A percentile compares a stretch with the other conserved stretches of the same genome.
These are phyloP conservation scores for Papilio helenus DNA, from an alignment of 1,140 invertebrate species.

Conservation along the genomic window DNA sequence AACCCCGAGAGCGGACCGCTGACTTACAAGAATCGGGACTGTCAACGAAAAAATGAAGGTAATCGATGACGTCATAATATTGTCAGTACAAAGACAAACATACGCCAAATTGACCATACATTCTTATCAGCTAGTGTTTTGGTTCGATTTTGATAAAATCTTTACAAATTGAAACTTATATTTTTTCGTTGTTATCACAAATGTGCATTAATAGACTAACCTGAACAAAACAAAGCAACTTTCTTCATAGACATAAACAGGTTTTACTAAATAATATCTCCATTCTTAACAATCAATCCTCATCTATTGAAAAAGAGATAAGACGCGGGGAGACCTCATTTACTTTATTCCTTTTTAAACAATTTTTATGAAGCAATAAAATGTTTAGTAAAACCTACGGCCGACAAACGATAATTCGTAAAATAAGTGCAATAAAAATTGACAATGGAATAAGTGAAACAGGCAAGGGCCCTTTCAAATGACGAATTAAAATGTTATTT, in stretches of 20 bases:
- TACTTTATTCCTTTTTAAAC: slow-evolving; percentile 29
- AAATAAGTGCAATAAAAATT: slow-evolving; percentile 64
- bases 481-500: slow-evolving; percentile 75
- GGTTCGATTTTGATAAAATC: too few relatives aligned
- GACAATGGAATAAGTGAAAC: slow-evolving; percentile 55
- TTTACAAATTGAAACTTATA: too few relatives aligned
- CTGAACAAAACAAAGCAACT: background rate
- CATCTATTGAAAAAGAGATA: background rate
- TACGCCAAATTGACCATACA: background rate
- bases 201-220: background rate
- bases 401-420: slow-evolving; percentile 54
- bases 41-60: background rate
- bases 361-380: slow-evolving; percentile 35
- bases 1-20: slow-evolving; percentile 2
- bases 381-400: slow-evolving; percentile 39
- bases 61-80: slow-evolving; percentile 7
- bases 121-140: background rate
- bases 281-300: background rate
- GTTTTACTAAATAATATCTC: background rate
- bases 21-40: background rate
- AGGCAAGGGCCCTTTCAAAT: slow-evolving; percentile 57
- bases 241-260: background rate
- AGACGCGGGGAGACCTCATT: slow-evolving; percentile 9
- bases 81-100: background rate
- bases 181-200: background rate